These are phyloP conservation scores for Folsomia candida DNA, from an alignment of 2,888 invertebrate genomes.

Conservation along the genomic window DNA sequence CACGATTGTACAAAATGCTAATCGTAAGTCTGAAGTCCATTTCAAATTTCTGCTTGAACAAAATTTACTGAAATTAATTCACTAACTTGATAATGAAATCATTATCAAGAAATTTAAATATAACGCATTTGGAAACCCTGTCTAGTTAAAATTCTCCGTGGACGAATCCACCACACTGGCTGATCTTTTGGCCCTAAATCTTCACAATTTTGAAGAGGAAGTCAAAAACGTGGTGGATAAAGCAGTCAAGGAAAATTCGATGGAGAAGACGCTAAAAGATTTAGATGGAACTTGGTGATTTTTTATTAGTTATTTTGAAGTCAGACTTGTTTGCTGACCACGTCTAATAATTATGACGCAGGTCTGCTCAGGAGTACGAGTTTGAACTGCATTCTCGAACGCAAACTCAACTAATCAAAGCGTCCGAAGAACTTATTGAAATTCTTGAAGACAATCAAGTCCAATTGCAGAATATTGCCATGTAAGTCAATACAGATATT, in stretches of 20 bases:
- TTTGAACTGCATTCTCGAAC: constrained; percentile 79
- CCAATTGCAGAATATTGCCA: constrained; percentile 91
- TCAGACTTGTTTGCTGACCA: too few species aligned
- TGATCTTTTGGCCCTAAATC: constrained; percentile 82
- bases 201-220: constrained; percentile 96
- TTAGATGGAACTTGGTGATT: constrained; percentile 85
- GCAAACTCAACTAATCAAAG: constrained; percentile 77
- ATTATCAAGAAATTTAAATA: too few species aligned
- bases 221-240: constrained; percentile 96
- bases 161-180: constrained; percentile 86
- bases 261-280: constrained; percentile 92
- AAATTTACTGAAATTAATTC: too few species aligned
- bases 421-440: constrained; percentile 93
- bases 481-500: too few species aligned
- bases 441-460: constrained; percentile 97
- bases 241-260: constrained; percentile 97
- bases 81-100: too few species aligned
- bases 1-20: constrained; percentile 29
- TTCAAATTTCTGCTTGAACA: neutral
- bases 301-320: too few species aligned
- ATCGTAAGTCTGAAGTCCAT: too few species aligned
- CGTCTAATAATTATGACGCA: too few species aligned
- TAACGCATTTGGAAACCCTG: too few species aligned
- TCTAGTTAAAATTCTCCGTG: constrained; percentile 74
- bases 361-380: constrained; percentile 83